A percentile compares a stretch with the other conserved stretches of the same genome.
These are phyloP conservation scores for Murina feae DNA, from an alignment of 2,113 vertebrate species.

Conservation along the genomic window DNA sequence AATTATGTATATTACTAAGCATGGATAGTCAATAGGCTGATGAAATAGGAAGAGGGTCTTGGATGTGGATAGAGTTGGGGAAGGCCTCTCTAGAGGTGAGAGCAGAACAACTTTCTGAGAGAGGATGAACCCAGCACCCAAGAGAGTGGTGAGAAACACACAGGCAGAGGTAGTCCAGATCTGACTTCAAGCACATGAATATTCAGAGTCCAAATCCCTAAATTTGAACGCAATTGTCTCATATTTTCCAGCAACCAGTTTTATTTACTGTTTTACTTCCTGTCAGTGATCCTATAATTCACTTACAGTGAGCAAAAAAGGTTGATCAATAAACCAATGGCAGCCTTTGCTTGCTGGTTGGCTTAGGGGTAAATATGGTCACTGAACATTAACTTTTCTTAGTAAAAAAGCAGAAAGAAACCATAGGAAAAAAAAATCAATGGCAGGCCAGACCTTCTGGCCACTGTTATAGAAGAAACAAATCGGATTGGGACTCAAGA, in stretches of 20 bases:
- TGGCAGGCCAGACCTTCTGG: neutral
- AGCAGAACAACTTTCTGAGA: neutral
- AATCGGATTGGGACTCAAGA: neutral
- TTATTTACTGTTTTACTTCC: neutral
- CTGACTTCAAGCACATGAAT: neutral
- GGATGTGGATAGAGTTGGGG: neutral
- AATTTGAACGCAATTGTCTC: neutral
- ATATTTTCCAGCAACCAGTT: neutral
- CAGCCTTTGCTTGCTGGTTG: neutral
- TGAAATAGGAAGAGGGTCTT: neutral
- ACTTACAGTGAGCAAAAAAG: neutral
- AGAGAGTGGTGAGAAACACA: fast-evolving
- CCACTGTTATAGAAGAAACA: neutral
- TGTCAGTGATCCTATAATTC: neutral
- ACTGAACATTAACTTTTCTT: neutral
- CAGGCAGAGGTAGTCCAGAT: neutral
- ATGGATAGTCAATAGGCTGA: neutral
- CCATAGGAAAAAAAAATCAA: neutral
- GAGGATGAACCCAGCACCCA: neutral
- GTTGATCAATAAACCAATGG: neutral
- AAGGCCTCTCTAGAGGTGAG: neutral
- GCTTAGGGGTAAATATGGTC: neutral
- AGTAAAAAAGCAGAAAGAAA: neutral
- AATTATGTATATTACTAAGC: neutral
- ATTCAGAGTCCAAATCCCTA: too few relatives aligned